phyloP scores from a whole-genome alignment of 2,113 vertebrate genomes.

The Paradisaea rubra region DNA sequence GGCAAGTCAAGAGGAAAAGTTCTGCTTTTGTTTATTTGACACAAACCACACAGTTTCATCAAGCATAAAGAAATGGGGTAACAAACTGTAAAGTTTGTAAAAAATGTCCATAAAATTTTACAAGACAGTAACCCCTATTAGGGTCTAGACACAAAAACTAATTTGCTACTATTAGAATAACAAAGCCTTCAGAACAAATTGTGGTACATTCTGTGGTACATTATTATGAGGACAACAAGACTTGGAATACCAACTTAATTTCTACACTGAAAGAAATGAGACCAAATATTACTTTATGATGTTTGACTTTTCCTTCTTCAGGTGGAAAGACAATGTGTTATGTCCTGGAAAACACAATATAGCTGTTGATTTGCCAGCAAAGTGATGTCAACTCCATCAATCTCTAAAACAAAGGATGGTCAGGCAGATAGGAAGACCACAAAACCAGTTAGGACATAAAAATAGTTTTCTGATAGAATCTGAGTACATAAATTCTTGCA shows the following conservation, averaged over 20 bases:
- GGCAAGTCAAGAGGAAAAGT: not conserved
- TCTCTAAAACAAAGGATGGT: not conserved
- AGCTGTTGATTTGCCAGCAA: not conserved
- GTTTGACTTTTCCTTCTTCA: not conserved
- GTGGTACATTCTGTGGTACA: not conserved
- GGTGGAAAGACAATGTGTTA: not conserved
- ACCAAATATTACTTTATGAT: not conserved
- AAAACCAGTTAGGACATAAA: not conserved
- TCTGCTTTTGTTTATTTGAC: not conserved
- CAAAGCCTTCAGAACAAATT: not conserved
- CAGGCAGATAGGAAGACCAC: not conserved
- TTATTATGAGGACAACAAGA: not conserved
- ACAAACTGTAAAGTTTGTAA: not conserved
- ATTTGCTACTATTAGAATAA: not conserved
- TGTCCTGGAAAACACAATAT: not conserved
- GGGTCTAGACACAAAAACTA: not conserved
- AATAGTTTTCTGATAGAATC: not conserved
- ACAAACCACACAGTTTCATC: not conserved
- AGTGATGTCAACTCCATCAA: fast-evolving
- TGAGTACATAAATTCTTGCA: not conserved
- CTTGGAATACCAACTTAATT: not conserved
- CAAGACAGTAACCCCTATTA: not conserved
- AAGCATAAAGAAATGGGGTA: not conserved
- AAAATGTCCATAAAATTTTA: not conserved
- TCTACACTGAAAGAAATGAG: not conserved